Conservation (phyloP, 92 coral and sea anemone species). For the Chrysogorgia sp. region DNA sequence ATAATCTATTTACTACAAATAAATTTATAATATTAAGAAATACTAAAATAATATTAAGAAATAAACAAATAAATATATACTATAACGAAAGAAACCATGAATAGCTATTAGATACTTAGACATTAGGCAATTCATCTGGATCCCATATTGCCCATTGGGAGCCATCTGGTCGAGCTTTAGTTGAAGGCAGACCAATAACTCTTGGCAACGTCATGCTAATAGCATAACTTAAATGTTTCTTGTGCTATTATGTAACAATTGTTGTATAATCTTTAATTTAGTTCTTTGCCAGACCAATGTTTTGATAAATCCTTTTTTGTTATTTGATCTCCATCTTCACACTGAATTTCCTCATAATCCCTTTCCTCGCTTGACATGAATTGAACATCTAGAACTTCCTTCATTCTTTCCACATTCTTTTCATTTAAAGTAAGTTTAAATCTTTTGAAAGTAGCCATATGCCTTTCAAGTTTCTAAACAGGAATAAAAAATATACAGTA, state of each 20-base stretch:
- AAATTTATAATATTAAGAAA: too few relatives aligned
- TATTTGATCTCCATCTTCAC: neutral
- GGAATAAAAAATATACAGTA: too few relatives aligned
- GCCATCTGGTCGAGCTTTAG: neutral
- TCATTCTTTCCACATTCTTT: neutral
- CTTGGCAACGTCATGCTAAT: neutral
- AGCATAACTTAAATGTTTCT: neutral
- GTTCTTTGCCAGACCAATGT: neutral
- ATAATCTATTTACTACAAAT: too few relatives aligned
- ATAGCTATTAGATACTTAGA: too few relatives aligned
- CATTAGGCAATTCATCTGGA: neutral
- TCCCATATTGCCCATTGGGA: neutral
- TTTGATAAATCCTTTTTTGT: neutral
- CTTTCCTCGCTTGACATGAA: constrained; percentile 11
- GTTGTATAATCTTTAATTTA: neutral
- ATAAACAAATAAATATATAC: too few relatives aligned
- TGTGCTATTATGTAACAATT: neutral
- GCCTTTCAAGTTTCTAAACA: constrained; percentile 8
- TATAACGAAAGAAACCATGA: too few relatives aligned
- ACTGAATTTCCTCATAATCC: neutral
- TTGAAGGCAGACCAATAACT: neutral
- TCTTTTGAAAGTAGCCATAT: neutral
- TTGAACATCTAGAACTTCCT: neutral
- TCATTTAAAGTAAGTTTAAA: neutral
- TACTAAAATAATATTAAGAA: too few relatives aligned